Evolutionary conservation across 2,888 invertebrate genomes (phyloP), one percentile per base, ranked within the genome.

Genomic region (Mimachlamys varia): DNA sequence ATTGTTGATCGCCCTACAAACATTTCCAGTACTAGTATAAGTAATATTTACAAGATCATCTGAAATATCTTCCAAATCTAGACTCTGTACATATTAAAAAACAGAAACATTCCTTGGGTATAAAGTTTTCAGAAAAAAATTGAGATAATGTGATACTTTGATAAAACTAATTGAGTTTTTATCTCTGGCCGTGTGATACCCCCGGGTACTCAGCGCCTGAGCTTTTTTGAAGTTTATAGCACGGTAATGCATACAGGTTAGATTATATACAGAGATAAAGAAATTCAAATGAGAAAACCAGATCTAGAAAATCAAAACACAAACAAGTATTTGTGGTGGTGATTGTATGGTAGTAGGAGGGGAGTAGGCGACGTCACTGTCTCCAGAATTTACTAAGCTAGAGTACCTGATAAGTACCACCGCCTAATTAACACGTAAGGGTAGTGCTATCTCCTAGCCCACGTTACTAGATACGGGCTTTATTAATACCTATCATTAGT

Each of bases 201-300:
- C 76, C 76, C 33, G 76, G 76, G 76, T 76, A 76, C 27, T 76
- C 76, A 17, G 76, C 76, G 22, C 10, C 76, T 33, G 33, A 76
- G 76, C 76, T 76, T 76, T 76, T 76, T 76, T 76, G 76, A 76
- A 76, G 76, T 76, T 76, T 76, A 76, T 33, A 76, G 27, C 76
- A 76, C 62, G 62, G 62, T 76, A 76, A 76, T 76, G 62, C 62
- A 76, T 76, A 76, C 76, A 76, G 76, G 58, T 58, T 58, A 58
- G 58, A 58, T 58, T 58, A 58, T 22, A 58, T 22, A 58, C 58
- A 22, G n/a, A 58, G 58, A 58, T 58, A 58, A 22, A 58, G 58
- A 58, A 58, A 58, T 58, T 58, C 58, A 58, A 58, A 58, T 58
- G 13, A 58, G 58, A 58, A 53, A 58, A 58, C 13, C n/a, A 22